Conservation (phyloP, 2,797 vertebrate genomes). For the Arnoldichthys spilopterus region DNA sequence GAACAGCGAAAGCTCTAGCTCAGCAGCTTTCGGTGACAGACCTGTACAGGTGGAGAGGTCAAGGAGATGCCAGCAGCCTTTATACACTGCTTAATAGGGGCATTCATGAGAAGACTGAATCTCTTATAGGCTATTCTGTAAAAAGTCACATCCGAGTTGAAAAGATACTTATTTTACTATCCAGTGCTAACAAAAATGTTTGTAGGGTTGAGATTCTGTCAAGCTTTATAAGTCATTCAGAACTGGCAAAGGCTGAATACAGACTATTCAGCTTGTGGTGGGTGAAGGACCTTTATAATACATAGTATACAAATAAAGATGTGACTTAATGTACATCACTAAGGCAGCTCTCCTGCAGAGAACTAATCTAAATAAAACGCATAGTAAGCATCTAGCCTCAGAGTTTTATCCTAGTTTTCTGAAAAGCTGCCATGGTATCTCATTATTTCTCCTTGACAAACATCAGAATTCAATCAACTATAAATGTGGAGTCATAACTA, state of each 20-base stretch:
- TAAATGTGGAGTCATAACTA: too few relatives aligned
- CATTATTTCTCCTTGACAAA: too few relatives aligned
- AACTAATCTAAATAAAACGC: neutral
- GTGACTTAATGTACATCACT: neutral
- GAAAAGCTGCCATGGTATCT: neutral
- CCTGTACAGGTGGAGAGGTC: neutral
- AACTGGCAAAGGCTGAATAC: too few relatives aligned
- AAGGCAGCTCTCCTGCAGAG: neutral
- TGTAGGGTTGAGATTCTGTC: too few relatives aligned
- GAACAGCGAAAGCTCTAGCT: constrained; percentile 25
- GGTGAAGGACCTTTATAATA: too few relatives aligned
- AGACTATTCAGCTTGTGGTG: too few relatives aligned
- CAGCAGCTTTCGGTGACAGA: constrained; percentile 17
- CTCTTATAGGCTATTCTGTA: neutral
- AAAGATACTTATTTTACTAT: neutral
- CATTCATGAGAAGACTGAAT: neutral
- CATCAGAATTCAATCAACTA: too few relatives aligned
- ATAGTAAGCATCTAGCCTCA: neutral
- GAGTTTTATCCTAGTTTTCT: neutral
- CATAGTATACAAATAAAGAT: too few relatives aligned
- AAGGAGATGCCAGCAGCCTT: neutral
- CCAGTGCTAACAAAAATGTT: neutral
- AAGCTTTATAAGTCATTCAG: too few relatives aligned
- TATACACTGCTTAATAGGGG: neutral
- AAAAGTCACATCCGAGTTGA: neutral